phyloP scores from a whole-genome alignment of 1,140 invertebrate genomes.

The Druon quercuslanigerum region DNA sequence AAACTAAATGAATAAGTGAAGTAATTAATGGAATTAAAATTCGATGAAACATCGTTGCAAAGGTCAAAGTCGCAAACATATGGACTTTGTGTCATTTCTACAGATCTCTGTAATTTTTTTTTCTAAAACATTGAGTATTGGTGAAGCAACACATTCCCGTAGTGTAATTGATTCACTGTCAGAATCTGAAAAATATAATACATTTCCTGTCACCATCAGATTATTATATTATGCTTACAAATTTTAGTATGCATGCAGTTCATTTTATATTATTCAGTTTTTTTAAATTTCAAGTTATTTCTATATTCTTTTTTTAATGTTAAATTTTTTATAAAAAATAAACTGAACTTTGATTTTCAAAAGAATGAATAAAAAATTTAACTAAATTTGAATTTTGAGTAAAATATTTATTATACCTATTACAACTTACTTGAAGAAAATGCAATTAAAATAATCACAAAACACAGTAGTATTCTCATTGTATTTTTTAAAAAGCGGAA shows the following conservation, averaged over 20 bases:
- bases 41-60: no score
- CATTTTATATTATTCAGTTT: not conserved
- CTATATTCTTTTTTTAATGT: no score
- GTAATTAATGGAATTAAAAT: no score
- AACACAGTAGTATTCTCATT: no score
- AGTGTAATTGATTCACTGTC: not conserved
- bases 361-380: no score
- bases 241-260: not conserved
- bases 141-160: not conserved
- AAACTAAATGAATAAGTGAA: no score
- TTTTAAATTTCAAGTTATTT: not conserved
- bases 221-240: not conserved
- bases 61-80: not conserved
- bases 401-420: no score
- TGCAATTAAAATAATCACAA: no score
- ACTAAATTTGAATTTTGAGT: no score
- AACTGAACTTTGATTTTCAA: not conserved
- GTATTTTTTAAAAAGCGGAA: no score
- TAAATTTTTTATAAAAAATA: not conserved
- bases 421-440: no score
- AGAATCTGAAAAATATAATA: not conserved
- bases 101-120: not conserved
- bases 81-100: not conserved
- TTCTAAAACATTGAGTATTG: not conserved
- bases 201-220: no score